Base-by-base conservation (phyloP, 1,140 invertebrate genomes). In the Drosophila pectinifera region DNA sequence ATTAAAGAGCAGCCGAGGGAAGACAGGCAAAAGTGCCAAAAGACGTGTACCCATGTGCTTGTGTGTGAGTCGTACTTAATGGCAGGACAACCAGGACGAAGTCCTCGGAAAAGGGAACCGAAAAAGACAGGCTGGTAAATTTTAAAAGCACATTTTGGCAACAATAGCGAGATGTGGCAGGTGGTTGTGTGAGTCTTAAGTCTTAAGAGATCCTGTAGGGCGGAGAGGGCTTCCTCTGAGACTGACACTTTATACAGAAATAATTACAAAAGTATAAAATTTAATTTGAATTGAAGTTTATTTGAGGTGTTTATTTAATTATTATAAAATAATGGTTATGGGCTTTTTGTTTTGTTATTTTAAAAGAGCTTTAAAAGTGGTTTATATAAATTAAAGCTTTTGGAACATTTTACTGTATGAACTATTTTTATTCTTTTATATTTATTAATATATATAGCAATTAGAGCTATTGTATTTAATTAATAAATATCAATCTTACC, bases 1-100 rank as follows among this genome's bases (percentile, higher is more conserved):
- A 68, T 76, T 77, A 76, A 77, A 61, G 31, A 76, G 65, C 46
- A 58, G 31, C 49, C 49, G 36, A 62, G 63, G 49, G 20, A 45
- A 55, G 43, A 18, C 34, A 38, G 18, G 10, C 4, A 5, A 53
- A 53, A 53, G 49, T 53, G 28, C 13, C 31, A 51, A 34, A 14
- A 34, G 18, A 51, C 13, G 31, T 36, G 18, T 36, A 36, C 49
- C 36, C 49, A 53, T 18, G 18, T 53, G 18, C 22, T 53, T 18
- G 31, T 57, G 65, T 56, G 34, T 78, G 64, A 54, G 74, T 34
- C 64, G 49, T 34, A 53, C 49, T 49, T 54, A 80, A 54, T 53
- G 49, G 49, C 49, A 10, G 49, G 36, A 53, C 49, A 53, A 4
- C 20, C 49, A 36, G 49, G 48, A 51, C 48, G 4, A 51, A 13